Percentiles rank a stretch among this genome's conserved stretches.
These are phyloP conservation scores for Andrena cerasifolii DNA, from an alignment of 1,140 invertebrate genomes.

Conservation along the genomic window DNA sequence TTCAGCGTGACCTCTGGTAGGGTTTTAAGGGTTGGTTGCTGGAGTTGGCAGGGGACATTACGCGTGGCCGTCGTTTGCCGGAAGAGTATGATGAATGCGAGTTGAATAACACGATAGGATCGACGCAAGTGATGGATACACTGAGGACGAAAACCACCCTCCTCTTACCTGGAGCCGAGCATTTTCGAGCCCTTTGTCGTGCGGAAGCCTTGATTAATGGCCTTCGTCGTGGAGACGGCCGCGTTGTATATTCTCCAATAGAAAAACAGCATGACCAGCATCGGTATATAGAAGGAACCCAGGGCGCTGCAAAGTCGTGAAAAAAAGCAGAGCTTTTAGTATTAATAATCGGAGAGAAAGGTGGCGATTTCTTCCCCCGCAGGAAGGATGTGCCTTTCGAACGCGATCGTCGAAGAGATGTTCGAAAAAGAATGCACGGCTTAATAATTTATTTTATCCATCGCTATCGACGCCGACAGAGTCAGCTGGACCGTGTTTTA, in stretches of 20 bases:
- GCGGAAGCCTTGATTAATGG: conserved; percentile 95
- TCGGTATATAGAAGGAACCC: conserved; percentile 97
- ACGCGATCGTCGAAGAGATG: too few relatives aligned
- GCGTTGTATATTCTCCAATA: conserved; percentile 98
- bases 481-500: neutral
- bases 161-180: conserved; percentile 76
- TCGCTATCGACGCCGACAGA: neutral
- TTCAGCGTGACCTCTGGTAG: conserved; percentile 9
- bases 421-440: too few relatives aligned
- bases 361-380: neutral
- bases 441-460: too few relatives aligned
- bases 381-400: too few relatives aligned
- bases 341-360: neutral
- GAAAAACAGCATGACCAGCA: conserved; percentile 98
- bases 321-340: conserved; percentile 16
- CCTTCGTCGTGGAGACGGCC: conserved; percentile 93
- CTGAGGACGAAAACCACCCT: too few relatives aligned
- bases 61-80: too few relatives aligned
- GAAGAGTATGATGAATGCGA: too few relatives aligned
- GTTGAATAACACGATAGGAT: too few relatives aligned
- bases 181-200: conserved; percentile 90
- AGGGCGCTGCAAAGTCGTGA: conserved; percentile 89
- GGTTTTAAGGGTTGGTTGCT: too few relatives aligned
- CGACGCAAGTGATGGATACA: too few relatives aligned
- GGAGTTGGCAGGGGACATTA: too few relatives aligned